Conservation (phyloP, 2,113 vertebrate genomes). For the Apodemus sylvaticus region DNA sequence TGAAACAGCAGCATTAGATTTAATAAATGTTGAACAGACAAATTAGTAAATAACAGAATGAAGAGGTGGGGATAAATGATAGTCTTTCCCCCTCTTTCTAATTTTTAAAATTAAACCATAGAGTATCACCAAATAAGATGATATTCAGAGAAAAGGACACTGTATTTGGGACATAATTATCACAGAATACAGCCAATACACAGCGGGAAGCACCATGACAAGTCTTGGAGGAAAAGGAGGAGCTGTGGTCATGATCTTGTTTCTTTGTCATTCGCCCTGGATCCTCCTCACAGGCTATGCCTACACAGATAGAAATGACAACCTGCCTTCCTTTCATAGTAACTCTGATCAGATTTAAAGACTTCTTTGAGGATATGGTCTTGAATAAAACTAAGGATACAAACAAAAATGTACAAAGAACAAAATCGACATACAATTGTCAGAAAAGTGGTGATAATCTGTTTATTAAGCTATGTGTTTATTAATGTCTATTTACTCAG, state of each 20-base stretch:
- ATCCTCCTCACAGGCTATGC: neutral
- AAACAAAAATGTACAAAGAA: no score
- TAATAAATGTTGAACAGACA: neutral
- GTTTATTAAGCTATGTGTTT: neutral
- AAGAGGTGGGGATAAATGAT: neutral
- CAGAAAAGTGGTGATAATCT: neutral
- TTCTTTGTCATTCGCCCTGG: accelerated
- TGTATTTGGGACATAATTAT: neutral
- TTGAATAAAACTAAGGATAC: neutral
- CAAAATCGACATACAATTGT: neutral
- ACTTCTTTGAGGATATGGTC: neutral
- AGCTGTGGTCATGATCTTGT: neutral
- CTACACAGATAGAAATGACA: neutral
- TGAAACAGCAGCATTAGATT: neutral
- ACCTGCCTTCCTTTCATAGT: neutral
- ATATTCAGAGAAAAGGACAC: neutral
- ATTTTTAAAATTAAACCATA: neutral
- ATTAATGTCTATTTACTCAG: neutral
- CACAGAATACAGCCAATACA: neutral
- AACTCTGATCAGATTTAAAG: neutral
- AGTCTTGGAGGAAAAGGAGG: neutral
- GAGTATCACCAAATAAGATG: neutral
- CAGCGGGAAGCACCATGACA: neutral
- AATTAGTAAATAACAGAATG: neutral
- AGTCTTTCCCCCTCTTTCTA: neutral